Evolutionary conservation across 2,113 vertebrate genomes (phyloP).

Genomic region (Cyanocitta stelleri): DNA sequence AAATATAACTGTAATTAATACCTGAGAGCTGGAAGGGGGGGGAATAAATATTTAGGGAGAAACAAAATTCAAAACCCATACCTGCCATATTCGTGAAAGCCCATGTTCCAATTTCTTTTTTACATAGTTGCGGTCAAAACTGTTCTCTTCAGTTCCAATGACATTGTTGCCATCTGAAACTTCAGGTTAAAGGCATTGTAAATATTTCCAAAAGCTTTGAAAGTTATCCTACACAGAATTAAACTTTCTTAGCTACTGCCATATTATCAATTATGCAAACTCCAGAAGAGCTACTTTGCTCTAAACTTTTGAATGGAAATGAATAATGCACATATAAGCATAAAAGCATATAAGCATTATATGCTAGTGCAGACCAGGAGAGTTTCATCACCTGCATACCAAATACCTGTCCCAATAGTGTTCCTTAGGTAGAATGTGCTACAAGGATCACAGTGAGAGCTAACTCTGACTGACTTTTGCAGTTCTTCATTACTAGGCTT

Average conservation of each 20-base stretch:
- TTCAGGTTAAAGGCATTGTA: background rate
- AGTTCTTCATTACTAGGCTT: background rate
- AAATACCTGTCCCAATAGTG: background rate
- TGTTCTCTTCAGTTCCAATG: constrained; percentile 76
- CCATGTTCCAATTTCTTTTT: constrained; percentile 98
- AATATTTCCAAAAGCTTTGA: background rate
- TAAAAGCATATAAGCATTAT: background rate
- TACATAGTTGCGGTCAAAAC: constrained; percentile 92
- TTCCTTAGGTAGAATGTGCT: background rate
- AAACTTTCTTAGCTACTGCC: background rate
- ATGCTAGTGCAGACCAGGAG: background rate
- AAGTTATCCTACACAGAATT: background rate
- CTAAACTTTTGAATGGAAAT: background rate
- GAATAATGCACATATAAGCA: background rate
- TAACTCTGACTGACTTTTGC: background rate
- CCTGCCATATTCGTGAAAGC: constrained; percentile 97
- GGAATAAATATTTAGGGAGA: background rate
- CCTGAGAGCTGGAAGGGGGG: rapidly evolving
- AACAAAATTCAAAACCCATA: constrained; percentile 27
- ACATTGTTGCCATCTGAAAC: constrained; percentile 74
- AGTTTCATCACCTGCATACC: background rate
- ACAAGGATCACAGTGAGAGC: background rate
- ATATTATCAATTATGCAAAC: background rate
- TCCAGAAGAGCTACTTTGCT: background rate
- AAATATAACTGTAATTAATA: background rate